phyloP scores from a whole-genome alignment of 2,797 vertebrate genomes.

The Emydoidea blandingii region DNA sequence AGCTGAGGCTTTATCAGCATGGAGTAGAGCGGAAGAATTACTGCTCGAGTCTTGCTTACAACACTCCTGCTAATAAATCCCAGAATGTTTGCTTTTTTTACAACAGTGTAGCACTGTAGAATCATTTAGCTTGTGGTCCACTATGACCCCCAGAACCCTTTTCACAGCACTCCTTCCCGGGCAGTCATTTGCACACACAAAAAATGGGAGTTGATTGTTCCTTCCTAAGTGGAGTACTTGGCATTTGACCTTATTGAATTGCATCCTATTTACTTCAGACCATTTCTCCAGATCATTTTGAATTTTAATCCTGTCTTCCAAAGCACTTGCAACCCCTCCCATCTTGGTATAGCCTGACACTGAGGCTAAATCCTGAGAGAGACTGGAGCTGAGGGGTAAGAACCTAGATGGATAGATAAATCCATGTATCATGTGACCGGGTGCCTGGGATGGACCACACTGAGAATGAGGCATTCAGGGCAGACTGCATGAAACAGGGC shows the following conservation, averaged over 20 bases:
- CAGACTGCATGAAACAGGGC: too few relatives aligned
- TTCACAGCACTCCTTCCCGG: not conserved
- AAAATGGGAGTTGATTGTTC: not conserved
- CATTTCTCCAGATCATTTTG: too few relatives aligned
- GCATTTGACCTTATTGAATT: not conserved
- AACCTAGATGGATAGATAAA: not conserved
- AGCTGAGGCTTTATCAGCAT: not conserved
- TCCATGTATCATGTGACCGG: not conserved
- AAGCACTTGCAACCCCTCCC: too few relatives aligned
- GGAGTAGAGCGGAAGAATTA: not conserved
- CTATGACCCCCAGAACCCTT: not conserved
- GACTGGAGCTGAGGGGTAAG: not conserved
- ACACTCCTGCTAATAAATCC: not conserved
- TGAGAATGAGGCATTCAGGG: too few relatives aligned
- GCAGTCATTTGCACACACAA: not conserved
- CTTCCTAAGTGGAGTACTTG: not conserved
- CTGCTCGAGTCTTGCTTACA: not conserved
- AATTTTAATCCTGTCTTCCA: too few relatives aligned
- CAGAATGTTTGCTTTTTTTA: not conserved
- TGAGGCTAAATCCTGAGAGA: not conserved
- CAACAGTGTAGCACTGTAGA: not conserved
- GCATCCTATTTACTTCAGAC: not conserved
- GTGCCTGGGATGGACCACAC: too few relatives aligned
- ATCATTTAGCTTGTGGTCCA: not conserved
- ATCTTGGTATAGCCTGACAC: not conserved